These are phyloP conservation scores for Crematogaster levior DNA, from an alignment of 2,888 invertebrate genomes.

Conservation along the genomic window DNA sequence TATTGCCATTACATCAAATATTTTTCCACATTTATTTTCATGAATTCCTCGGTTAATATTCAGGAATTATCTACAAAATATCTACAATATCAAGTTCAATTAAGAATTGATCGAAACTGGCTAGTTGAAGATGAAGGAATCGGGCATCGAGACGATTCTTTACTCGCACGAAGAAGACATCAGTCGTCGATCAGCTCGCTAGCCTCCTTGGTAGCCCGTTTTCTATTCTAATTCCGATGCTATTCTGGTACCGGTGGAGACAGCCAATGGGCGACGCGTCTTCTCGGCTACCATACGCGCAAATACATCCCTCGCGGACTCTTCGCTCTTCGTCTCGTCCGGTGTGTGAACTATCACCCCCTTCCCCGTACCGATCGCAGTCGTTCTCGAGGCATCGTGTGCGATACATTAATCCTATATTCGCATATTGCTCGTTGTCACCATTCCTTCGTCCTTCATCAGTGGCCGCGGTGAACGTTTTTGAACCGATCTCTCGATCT, in stretches of 20 bases:
- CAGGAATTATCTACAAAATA: too few species aligned
- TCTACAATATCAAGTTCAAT: background rate
- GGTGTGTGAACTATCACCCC: constrained; percentile 46
- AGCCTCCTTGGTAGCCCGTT: constrained; percentile 64
- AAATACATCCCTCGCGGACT: constrained; percentile 32
- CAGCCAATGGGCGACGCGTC: constrained; percentile 74
- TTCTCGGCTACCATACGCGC: constrained; percentile 55
- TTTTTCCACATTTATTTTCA: background rate
- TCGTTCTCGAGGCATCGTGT: constrained; percentile 78
- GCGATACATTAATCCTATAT: constrained; percentile 76
- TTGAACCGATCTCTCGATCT: background rate
- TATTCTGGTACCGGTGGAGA: constrained; percentile 72
- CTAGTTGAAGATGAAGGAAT: background rate
- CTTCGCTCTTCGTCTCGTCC: constrained; percentile 28
- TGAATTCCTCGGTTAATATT: background rate
- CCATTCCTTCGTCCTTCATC: constrained; percentile 61
- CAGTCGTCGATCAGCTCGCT: constrained; percentile 1
- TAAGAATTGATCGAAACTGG: background rate
- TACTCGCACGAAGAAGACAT: constrained; percentile 7
- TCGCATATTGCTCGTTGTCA: constrained; percentile 49
- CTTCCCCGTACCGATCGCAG: constrained; percentile 74
- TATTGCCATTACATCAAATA: background rate
- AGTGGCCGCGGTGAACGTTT: constrained; percentile 13
- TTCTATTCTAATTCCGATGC: constrained; percentile 75
- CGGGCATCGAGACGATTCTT: background rate